Conservation (phyloP, 2,888 invertebrate species). For the Caenorhabditis drosophilae region DNA sequence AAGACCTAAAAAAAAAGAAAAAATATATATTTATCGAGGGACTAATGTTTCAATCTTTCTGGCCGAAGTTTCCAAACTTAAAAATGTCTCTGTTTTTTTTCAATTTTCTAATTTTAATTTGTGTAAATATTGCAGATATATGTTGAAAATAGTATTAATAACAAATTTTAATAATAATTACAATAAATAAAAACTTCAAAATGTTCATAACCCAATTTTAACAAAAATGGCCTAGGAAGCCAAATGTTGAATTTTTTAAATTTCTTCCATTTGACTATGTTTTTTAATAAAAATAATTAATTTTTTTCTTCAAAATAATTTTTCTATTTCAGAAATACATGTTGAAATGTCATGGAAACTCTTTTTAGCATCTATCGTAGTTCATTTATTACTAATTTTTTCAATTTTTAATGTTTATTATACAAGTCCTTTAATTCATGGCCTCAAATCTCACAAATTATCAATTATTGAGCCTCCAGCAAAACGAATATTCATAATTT, state of each 20-base stretch:
- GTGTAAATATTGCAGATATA: not conserved
- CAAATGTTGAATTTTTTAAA: too few relatives aligned
- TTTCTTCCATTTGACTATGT: too few relatives aligned
- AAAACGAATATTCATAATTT: slow-evolving; percentile 83
- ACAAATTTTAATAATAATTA: not conserved
- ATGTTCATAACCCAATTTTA: not conserved
- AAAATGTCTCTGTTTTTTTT: too few relatives aligned
- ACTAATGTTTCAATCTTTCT: not conserved
- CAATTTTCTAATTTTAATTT: not conserved
- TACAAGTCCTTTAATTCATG: slow-evolving; percentile 83
- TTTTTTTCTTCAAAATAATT: too few relatives aligned
- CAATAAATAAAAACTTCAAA: not conserved
- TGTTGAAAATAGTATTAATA: not conserved
- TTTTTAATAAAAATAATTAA: too few relatives aligned
- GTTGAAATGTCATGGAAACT: slow-evolving; percentile 28
- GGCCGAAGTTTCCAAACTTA: not conserved
- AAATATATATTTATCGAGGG: not conserved
- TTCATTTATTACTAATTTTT: slow-evolving; percentile 76
- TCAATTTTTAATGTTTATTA: slow-evolving; percentile 91
- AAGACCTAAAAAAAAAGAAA: slow-evolving; percentile 7
- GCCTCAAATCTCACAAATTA: slow-evolving; percentile 72
- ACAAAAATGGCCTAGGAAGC: not conserved
- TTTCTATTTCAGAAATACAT: too few relatives aligned
- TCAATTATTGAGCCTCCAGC: slow-evolving; percentile 73
- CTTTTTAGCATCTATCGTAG: slow-evolving; percentile 48